Evolutionary conservation across 2,113 vertebrate genomes (phyloP).

Genomic region (Scopus umbretta): DNA sequence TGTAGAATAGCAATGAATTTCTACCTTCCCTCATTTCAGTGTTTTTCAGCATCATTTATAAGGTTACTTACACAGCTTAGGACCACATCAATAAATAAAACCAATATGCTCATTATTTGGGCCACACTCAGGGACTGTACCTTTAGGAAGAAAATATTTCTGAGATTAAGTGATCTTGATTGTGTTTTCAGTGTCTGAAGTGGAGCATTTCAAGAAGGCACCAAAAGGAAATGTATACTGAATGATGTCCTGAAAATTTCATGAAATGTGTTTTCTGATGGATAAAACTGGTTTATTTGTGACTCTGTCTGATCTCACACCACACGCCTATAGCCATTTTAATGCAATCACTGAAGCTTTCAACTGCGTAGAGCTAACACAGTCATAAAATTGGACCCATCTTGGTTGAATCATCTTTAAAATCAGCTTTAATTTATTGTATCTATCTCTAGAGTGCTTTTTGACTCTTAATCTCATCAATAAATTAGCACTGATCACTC

Average conservation of each 20-base stretch:
- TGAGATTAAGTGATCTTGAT: neutral
- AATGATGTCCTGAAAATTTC: conserved; percentile 22
- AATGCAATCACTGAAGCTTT: neutral
- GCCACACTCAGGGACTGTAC: neutral
- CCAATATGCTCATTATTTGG: neutral
- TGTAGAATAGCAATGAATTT: neutral
- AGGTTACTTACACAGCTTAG: neutral
- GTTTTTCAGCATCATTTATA: neutral
- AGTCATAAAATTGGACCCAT: neutral
- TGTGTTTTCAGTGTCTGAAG: neutral
- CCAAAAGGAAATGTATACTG: conserved; percentile 19
- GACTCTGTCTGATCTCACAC: neutral
- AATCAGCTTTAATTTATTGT: neutral
- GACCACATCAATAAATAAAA: neutral
- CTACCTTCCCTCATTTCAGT: neutral
- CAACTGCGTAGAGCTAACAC: neutral
- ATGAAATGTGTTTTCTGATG: conserved; percentile 12
- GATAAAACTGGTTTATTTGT: neutral
- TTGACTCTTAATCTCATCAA: neutral
- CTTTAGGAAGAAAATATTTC: neutral
- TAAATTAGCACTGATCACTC: neutral
- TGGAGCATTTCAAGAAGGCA: neutral
- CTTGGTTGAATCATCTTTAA: neutral
- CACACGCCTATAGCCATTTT: neutral
- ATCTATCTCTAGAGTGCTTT: neutral